Evolutionary conservation across 2,113 vertebrate genomes (phyloP).

Genomic region (Talpa occidentalis): DNA sequence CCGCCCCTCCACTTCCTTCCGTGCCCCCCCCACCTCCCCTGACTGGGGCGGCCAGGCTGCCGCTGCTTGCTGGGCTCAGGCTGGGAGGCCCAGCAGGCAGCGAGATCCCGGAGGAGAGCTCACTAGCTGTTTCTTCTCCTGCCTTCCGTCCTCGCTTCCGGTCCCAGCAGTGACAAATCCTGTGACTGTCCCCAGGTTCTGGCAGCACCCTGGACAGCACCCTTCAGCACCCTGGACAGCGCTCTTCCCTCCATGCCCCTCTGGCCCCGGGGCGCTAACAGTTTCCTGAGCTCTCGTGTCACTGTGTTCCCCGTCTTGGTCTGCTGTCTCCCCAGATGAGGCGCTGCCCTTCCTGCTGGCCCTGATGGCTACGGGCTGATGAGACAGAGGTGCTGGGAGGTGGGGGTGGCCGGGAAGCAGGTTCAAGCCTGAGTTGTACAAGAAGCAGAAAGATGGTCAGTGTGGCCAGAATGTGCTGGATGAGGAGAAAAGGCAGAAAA

Average conservation of each 20-base stretch:
- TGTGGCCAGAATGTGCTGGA: not conserved
- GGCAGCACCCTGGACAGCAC: too few species aligned
- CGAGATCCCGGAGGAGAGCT: not conserved
- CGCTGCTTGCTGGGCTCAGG: not conserved
- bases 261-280: not conserved
- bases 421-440: not conserved
- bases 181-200: not conserved
- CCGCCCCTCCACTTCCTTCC: accelerated
- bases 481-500: accelerated
- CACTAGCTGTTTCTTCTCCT: not conserved
- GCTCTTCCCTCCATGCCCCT: not conserved
- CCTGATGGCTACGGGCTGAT: not conserved
- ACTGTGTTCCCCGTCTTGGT: not conserved
- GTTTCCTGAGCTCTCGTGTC: not conserved
- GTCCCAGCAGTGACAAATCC: too few species aligned
- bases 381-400: not conserved
- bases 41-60: not conserved
- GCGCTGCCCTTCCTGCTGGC: not conserved
- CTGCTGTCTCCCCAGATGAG: not conserved
- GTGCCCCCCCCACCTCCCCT: not conserved
- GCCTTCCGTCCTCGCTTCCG: not conserved
- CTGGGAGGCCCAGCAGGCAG: not conserved
- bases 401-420: not conserved
- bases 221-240: too few species aligned
- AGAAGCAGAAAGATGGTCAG: not conserved